Evolutionary conservation across 2,113 vertebrate species (phyloP).

Genomic region (Sigmodon hispidus): DNA sequence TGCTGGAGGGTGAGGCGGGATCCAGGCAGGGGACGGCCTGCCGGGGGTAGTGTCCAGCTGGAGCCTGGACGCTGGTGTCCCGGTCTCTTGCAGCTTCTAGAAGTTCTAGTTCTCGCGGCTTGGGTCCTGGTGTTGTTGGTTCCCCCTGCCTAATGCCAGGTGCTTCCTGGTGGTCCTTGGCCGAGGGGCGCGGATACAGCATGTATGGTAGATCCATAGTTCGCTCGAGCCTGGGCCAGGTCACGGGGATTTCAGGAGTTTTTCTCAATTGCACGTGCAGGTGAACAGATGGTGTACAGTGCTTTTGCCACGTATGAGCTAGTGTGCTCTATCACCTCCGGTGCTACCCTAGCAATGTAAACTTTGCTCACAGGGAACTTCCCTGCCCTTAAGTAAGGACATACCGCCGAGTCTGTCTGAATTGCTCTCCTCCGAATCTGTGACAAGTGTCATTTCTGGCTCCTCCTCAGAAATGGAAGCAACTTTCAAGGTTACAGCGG

Average conservation of each 20-base stretch:
- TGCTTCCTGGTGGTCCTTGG: background rate
- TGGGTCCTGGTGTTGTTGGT: background rate
- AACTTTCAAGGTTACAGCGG: conserved; percentile 94
- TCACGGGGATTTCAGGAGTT: background rate
- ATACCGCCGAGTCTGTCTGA: background rate
- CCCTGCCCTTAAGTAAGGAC: rapidly evolving
- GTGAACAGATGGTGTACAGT: background rate
- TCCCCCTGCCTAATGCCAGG: no score
- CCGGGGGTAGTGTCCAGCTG: background rate
- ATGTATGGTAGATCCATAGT: background rate
- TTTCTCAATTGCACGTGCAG: rapidly evolving
- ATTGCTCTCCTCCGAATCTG: rapidly evolving
- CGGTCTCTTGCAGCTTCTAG: background rate
- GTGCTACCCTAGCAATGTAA: background rate
- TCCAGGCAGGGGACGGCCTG: background rate
- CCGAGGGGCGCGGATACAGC: background rate
- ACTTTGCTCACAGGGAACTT: background rate
- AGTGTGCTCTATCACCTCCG: rapidly evolving
- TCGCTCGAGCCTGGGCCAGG: background rate
- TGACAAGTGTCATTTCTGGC: background rate
- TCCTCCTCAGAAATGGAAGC: conserved; percentile 94
- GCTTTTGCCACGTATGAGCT: background rate
- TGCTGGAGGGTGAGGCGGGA: conserved; percentile 92
- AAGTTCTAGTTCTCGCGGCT: background rate
- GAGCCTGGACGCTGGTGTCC: background rate